Evolutionary conservation across 2,888 invertebrate genomes (phyloP), one percentile per base, ranked within the genome.

Genomic region (Agrenia bidenticulata): DNA sequence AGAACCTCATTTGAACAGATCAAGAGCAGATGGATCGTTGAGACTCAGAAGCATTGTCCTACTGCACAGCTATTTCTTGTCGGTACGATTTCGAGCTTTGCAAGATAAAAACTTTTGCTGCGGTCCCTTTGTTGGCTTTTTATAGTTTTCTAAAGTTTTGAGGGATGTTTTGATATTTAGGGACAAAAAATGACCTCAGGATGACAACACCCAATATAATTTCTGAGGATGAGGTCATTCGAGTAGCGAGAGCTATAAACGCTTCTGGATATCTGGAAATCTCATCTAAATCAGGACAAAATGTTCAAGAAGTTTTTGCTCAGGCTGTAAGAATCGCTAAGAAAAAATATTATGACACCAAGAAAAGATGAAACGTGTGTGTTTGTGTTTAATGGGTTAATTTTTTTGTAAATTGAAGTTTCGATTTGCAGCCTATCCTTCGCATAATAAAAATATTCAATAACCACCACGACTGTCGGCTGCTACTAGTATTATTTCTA

Each of bases 11-110:
- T 85, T 79, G 89, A 90, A 78, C 93, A 93, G 79, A 87, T 92
- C 54, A 82, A 84, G 63, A 87, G 87, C 78, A 93, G 91, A 82
- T 93, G 93, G 93, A 86, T 87, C 79, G 92, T 91, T 19, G 93
- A 93, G 82, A 84, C 93, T 56, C 87, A 87, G 78, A 88, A 89
- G 78, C 88, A 88, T 79, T 88, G 89, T 77, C 87, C 88, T 61
- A 62, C 61, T 77, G 87, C 89, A 49, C 91, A 91, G 60, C 87
- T 92, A 69, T 86, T 94, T 74, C 84, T 94, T 81, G 89, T 92
- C 77, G 92, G 92, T 89, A 80, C 15, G 24, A n/a, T n/a, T n/a
- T n/a, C n/a, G n/a, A n/a, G n/a, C n/a, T n/a, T n/a, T n/a, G n/a
- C n/a, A n/a, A n/a, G n/a, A n/a, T n/a, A n/a, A n/a, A n/a, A n/a